Base-by-base conservation (phyloP, 1,140 invertebrate genomes). In the Neodiprion virginianus region DNA sequence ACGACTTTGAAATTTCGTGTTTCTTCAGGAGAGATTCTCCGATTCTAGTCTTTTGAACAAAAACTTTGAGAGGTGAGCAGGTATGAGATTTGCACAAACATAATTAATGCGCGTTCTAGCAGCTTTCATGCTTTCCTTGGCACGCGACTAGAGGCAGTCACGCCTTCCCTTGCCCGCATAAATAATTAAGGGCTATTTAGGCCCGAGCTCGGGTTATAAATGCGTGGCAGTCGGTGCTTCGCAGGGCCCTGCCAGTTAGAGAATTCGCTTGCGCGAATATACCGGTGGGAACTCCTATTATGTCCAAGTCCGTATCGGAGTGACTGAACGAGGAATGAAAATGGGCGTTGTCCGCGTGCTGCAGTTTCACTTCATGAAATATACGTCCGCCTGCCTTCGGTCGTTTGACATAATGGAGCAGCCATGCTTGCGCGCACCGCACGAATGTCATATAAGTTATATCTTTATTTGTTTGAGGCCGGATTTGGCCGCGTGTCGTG, bases 371-470 rank as follows among this genome's bases (percentile, higher is more conserved):
- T 40, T 40, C 28, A 40, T 40, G 53, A 8, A 17, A 17, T 61
- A 61, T 17, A 12, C 28, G 28, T 2, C 28, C 28, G 28, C 28
- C 28, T 5, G 28, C 28, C 28, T 40, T 40, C 28, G 5, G 28
- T 40, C 28, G 28, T 40, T 40, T 40, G 28, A 12, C 11, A 17
- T 61, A 61, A 61, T 61, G 53, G n/a, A 12, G 53, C n/a, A 12
- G 53, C 11, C 53, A 61, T 17, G n/a, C 28, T 40, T 5, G 28
- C 28, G 28, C 17, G 28, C 28, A 61, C n/a, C 28, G 53, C 53
- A 17, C 53, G 11, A 61, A 61, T 61, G 53, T 61, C 53, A 61
- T 61, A 61, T 61, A 61, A 61, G 53, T 61, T 61, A 61, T 61
- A 17, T 61, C 53, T 61, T 61, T 17, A 61, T 61, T 61, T 61